These are phyloP conservation scores for Congeria kusceri DNA, from an alignment of 2,888 invertebrate genomes.

Conservation along the genomic window DNA sequence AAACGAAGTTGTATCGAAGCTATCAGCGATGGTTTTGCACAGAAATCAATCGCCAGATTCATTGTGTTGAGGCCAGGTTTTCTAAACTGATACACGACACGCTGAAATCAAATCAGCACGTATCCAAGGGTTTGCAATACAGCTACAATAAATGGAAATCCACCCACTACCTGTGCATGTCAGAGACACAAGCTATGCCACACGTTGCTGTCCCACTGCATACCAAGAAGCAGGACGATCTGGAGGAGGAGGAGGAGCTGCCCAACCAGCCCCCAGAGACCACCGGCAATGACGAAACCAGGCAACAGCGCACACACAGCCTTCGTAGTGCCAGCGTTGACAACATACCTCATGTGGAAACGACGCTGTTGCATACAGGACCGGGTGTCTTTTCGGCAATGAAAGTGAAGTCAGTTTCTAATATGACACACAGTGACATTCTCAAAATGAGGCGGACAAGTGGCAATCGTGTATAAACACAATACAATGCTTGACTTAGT, in stretches of 20 bases:
- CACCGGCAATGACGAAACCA: neutral
- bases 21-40: conserved; percentile 35
- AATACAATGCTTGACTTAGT: too few species aligned
- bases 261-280: neutral
- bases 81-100: conserved; percentile 41
- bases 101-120: conserved; percentile 16
- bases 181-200: neutral
- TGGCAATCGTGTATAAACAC: too few species aligned
- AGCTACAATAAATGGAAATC: conserved; percentile 53
- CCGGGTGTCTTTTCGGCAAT: neutral
- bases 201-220: neutral
- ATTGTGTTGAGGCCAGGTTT: conserved; percentile 50
- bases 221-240: neutral
- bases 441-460: neutral
- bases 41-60: conserved; percentile 46
- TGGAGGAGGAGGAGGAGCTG: neutral
- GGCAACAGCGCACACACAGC: conserved; percentile 29
- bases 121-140: conserved; percentile 26
- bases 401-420: conserved; percentile 3
- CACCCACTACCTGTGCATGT: neutral
- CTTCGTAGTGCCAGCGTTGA: conserved; percentile 48
- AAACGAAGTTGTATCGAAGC: conserved; percentile 39
- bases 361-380: neutral
- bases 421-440: neutral
- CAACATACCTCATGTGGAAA: conserved; percentile 30